Evolutionary conservation across 2,888 invertebrate species (phyloP).

Genomic region (Drosophila anomelani): DNA sequence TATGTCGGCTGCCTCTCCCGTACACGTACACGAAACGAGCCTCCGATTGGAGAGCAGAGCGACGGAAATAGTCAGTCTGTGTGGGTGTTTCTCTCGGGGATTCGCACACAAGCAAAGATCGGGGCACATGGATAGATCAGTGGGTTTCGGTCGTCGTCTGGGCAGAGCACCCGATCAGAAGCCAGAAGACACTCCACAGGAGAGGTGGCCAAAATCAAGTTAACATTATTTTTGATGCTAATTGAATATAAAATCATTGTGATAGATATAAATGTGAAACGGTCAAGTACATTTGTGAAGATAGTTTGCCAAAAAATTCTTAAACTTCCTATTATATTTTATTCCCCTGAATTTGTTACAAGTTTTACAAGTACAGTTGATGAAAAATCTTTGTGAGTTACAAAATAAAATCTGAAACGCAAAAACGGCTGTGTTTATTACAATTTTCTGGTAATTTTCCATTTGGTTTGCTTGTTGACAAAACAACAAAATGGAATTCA

Average conservation of each 20-base stretch:
- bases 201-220: neutral
- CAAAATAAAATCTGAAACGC: neutral
- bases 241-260: neutral
- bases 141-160: neutral
- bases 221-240: neutral
- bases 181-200: neutral
- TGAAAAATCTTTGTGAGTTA: neutral
- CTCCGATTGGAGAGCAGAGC: slow-evolving; percentile 47
- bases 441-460: slow-evolving; percentile 48
- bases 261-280: neutral
- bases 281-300: neutral
- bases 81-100: slow-evolving; percentile 33
- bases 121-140: slow-evolving; percentile 5
- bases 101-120: slow-evolving; percentile 10
- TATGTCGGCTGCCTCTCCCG: slow-evolving; percentile 7
- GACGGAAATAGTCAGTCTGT: slow-evolving; percentile 20
- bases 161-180: slow-evolving; percentile 13
- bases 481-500: neutral
- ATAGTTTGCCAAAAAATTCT: neutral
- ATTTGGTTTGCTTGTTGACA: neutral
- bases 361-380: slow-evolving; percentile 10
- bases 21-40: slow-evolving; percentile 33
- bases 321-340: no score
- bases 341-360: neutral
- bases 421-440: neutral